Evolutionary conservation across 1,140 invertebrate species (phyloP), one percentile per base, ranked within the genome.

Genomic region (Zaprionus ornatus): DNA sequence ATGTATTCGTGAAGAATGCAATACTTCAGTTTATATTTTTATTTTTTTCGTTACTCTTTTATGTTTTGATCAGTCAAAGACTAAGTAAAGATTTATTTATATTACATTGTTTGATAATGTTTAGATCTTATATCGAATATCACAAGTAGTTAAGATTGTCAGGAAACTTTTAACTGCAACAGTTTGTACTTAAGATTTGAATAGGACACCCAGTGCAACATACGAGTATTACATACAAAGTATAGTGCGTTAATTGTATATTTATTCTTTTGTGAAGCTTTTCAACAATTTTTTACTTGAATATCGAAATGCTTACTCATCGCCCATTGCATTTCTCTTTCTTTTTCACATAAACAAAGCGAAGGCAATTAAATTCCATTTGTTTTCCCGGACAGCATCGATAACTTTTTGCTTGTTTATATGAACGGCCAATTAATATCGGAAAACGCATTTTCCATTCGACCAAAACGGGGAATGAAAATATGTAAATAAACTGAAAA

Each of bases 351-450:
- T 9, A 21, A 23, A 64, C 17, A 66, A 32, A 7, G 21, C 19
- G 32, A 52, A 50, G 21, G 17, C n/a, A 59, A 52, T 25, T 48
- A n/a, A 23, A 40, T 35, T 19, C 59, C 25, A 48, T 48, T n/a
- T 21, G 27, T 32, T 66, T 45, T 10, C 54, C 19, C n/a, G 21
- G n/a, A 10, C 40, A 54, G 48, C 19, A 59, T 50, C 13, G 25
- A 74, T 60, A 56, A 68, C 52, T 60, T 74, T 35, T 15, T 3
- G 21, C 9, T 15, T 63, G 60, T 42, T 71, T 71, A 64, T 55
- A 35, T 45, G 15, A 21, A 29, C 57, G 17, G 68, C 0, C 25
- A 48, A 74, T 62, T 37, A 68, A 74, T 25, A 45, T 15, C 15
- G 13, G 17, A 25, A 57, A 74, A 61, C 32, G 42, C 25, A 35